Percentiles rank a stretch among this genome's conserved stretches.
Evolutionary conservation across 2,797 vertebrate genomes (phyloP).

Genomic region (Mormyrops boulengeri): DNA sequence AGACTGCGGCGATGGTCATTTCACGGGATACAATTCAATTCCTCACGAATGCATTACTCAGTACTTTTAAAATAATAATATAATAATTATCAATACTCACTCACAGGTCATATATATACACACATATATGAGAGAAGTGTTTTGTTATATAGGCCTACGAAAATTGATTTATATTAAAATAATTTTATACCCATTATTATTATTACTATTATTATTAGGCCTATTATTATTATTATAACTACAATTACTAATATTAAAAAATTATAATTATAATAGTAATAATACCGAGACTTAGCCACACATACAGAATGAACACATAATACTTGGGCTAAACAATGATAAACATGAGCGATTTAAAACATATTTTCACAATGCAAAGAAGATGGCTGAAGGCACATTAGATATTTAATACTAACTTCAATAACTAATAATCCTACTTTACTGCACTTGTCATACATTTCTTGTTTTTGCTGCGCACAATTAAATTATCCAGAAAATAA

Average conservation of each 20-base stretch:
- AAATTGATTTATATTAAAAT: background rate
- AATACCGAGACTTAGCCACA: background rate
- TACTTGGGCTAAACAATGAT: background rate
- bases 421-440: background rate
- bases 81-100: background rate
- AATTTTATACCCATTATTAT: background rate
- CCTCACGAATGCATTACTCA: constrained; percentile 24
- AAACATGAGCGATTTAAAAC: background rate
- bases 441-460: background rate
- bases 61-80: background rate
- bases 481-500: background rate
- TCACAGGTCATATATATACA: background rate
- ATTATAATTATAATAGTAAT: background rate
- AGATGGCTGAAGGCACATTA: background rate
- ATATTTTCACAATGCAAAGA: background rate
- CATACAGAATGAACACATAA: background rate
- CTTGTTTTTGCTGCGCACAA: background rate
- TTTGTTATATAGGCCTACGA: background rate
- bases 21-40: background rate
- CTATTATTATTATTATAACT: background rate
- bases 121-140: background rate
- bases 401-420: background rate
- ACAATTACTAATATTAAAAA: background rate
- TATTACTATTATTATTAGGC: background rate
- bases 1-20: background rate